Percentiles rank a stretch among this genome's conserved stretches.
phyloP scores from a whole-genome alignment of 1,140 invertebrate genomes.

The Pachypsylla venusta region DNA sequence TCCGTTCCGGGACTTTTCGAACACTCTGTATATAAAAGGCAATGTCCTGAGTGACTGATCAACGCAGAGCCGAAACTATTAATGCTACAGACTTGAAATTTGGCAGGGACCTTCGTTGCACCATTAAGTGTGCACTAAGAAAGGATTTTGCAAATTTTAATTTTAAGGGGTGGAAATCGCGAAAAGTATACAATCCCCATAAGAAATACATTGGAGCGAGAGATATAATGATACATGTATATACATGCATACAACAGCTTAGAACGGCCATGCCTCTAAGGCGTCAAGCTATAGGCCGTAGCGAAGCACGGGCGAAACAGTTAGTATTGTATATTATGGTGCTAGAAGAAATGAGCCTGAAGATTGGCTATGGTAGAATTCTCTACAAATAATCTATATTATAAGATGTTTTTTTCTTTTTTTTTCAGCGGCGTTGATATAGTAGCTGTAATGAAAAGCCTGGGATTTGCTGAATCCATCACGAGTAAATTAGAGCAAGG shows the following conservation, averaged over 20 bases:
- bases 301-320: slow-evolving; percentile 10
- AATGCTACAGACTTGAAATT: no score
- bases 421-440: slow-evolving; percentile 74
- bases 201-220: no score
- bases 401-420: slow-evolving; percentile 21
- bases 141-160: no score
- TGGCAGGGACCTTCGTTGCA: no score
- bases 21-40: no score
- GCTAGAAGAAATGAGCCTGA: slow-evolving; percentile 10
- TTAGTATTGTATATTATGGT: background rate
- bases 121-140: no score
- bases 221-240: background rate
- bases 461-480: slow-evolving; percentile 59
- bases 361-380: slow-evolving; percentile 14
- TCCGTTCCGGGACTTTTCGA: no score
- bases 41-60: no score
- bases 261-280: background rate
- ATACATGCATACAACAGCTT: background rate
- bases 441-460: slow-evolving; percentile 50
- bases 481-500: slow-evolving; percentile 49
- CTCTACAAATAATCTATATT: slow-evolving; percentile 9
- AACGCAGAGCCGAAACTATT: no score
- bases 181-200: no score
- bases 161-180: no score
- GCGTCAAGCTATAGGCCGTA: slow-evolving; percentile 14